phyloP scores from a whole-genome alignment of 2,113 vertebrate genomes.

The Xerus inauris region DNA sequence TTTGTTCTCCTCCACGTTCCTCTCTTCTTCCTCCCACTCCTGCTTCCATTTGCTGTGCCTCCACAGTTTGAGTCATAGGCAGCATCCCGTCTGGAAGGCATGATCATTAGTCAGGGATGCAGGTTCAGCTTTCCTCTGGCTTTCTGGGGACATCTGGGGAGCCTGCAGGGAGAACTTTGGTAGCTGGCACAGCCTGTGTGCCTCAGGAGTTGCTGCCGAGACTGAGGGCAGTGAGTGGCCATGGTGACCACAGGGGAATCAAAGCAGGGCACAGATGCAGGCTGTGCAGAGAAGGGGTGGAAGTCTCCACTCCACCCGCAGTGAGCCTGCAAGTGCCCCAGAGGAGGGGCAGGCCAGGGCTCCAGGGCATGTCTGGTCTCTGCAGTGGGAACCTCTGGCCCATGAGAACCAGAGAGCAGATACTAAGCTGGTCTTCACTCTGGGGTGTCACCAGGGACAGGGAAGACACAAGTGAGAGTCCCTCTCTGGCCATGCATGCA shows the following conservation, averaged over 20 bases:
- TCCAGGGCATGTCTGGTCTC: not conserved
- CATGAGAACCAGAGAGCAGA: not conserved
- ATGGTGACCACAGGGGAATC: not conserved
- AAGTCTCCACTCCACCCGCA: accelerated
- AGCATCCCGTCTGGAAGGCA: constrained; percentile 39
- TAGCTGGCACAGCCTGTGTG: not conserved
- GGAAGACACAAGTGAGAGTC: not conserved
- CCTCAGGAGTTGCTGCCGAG: not conserved
- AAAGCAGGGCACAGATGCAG: accelerated
- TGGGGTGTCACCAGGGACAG: not conserved
- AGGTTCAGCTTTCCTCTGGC: not conserved
- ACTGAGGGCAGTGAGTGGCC: not conserved
- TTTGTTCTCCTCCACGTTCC: not conserved
- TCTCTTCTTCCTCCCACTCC: constrained; percentile 55
- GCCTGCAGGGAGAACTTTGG: not conserved
- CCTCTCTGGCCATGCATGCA: not conserved
- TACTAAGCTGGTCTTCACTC: not conserved
- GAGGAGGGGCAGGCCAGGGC: too few species aligned
- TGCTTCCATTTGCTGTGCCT: constrained; percentile 51
- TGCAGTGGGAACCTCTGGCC: not conserved
- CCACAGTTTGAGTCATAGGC: constrained; percentile 74
- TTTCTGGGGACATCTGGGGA: constrained; percentile 13
- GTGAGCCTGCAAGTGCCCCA: not conserved
- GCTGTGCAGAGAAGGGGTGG: not conserved
- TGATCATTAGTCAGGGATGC: constrained; percentile 71